A percentile compares a stretch with the other conserved stretches of the same genome.
phyloP scores from a whole-genome alignment of 2,888 invertebrate genomes.

The Nomada fucata region DNA sequence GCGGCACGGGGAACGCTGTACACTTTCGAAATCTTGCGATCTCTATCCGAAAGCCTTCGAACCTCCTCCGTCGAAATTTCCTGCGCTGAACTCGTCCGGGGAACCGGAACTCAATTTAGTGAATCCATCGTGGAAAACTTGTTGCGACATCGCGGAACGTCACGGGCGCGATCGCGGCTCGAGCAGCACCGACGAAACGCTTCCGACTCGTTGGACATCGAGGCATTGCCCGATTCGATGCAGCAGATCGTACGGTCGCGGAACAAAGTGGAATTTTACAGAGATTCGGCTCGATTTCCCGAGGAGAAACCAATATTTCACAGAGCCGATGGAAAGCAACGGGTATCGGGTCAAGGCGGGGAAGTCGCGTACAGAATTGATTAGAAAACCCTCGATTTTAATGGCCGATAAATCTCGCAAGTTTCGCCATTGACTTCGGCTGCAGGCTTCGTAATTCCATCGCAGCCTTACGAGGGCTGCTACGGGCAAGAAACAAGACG shows the following conservation, averaged over 20 bases:
- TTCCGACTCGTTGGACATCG: no score
- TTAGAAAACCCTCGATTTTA: slow-evolving; percentile 63
- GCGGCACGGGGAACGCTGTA: slow-evolving; percentile 16
- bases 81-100: no score
- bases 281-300: slow-evolving; percentile 17
- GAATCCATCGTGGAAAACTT: no score
- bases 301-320: slow-evolving; percentile 30
- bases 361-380: slow-evolving; percentile 53
- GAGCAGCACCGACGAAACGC: no score
- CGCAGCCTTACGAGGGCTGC: slow-evolving; percentile 37
- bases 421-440: slow-evolving; percentile 54
- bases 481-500: slow-evolving; percentile 47
- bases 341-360: slow-evolving; percentile 43
- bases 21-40: slow-evolving; percentile 30
- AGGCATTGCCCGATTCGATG: neutral
- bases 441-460: slow-evolving; percentile 44
- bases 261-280: slow-evolving; percentile 20
- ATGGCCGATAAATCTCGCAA: slow-evolving; percentile 59
- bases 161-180: no score
- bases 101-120: no score
- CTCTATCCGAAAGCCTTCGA: neutral
- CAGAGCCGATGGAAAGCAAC: slow-evolving; percentile 20
- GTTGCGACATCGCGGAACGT: no score
- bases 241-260: neutral
- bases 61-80: neutral